Evolutionary conservation across 2,888 invertebrate species (phyloP).

Genomic region (Arrhopalites spinosus): DNA sequence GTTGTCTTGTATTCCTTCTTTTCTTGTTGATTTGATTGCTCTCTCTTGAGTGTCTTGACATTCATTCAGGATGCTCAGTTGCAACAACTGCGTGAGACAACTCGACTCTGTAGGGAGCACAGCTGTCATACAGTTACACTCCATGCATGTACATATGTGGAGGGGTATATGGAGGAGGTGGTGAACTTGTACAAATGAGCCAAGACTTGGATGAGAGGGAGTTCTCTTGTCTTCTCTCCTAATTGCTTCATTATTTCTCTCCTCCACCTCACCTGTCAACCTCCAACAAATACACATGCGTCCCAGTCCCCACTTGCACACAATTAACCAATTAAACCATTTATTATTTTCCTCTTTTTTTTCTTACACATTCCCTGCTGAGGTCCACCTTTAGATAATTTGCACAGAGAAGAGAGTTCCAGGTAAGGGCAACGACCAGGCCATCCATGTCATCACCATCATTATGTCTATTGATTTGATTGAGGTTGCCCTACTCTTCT

Average conservation of each 20-base stretch:
- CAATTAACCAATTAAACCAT: constrained; percentile 32
- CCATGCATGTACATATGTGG: background rate
- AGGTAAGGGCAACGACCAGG: background rate
- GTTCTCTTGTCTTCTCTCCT: constrained; percentile 8
- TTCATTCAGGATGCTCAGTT: constrained; percentile 12
- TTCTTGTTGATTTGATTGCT: constrained; percentile 32
- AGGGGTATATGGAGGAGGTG: background rate
- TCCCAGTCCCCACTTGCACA: constrained; percentile 20
- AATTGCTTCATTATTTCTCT: constrained; percentile 35
- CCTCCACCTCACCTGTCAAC: constrained; percentile 30
- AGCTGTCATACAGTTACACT: background rate
- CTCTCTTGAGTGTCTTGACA: constrained; percentile 2
- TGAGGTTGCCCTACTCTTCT: too few species aligned
- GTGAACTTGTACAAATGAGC: constrained; percentile 1
- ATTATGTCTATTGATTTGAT: too few species aligned
- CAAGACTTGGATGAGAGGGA: background rate
- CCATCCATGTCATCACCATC: too few species aligned
- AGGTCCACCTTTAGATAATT: too few species aligned
- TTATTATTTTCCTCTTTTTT: constrained; percentile 25
- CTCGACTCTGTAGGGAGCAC: background rate
- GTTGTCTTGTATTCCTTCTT: background rate
- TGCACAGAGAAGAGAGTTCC: background rate
- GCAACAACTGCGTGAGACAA: background rate
- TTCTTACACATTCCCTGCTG: background rate
- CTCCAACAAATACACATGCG: constrained; percentile 15